Evolutionary conservation across 2,888 invertebrate species (phyloP).

Genomic region (Eucera pruinosa): DNA sequence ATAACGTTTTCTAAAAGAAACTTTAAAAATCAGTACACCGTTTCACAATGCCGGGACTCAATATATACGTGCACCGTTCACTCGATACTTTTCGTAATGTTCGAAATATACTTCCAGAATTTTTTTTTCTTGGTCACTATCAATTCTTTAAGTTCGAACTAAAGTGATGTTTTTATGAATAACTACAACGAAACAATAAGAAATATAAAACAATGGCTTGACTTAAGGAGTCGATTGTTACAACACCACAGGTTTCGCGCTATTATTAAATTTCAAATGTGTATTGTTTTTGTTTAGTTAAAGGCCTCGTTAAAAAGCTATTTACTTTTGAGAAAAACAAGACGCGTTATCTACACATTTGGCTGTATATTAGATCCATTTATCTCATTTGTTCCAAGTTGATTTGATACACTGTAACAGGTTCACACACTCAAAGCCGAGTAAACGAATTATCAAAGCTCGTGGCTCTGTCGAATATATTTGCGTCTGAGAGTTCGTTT

Average conservation of each 20-base stretch:
- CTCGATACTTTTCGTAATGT: slow-evolving; percentile 1
- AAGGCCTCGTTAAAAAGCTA: neutral
- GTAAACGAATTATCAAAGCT: slow-evolving; percentile 49
- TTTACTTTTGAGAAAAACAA: slow-evolving; percentile 15
- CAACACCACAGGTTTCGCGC: slow-evolving; percentile 20
- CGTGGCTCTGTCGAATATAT: slow-evolving; percentile 32
- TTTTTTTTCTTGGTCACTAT: neutral
- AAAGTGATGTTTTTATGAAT: slow-evolving; percentile 6
- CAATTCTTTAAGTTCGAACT: slow-evolving; percentile 4
- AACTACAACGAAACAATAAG: slow-evolving; percentile 32
- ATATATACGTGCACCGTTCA: slow-evolving; percentile 1
- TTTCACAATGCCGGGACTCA: slow-evolving; percentile 46
- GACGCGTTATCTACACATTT: slow-evolving; percentile 8
- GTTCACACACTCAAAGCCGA: slow-evolving; percentile 32
- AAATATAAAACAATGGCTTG: slow-evolving; percentile 23
- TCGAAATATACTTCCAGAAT: slow-evolving; percentile 1
- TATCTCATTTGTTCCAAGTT: slow-evolving; percentile 17
- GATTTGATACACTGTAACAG: slow-evolving; percentile 37
- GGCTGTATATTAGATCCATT: neutral
- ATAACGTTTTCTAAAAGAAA: slow-evolving; percentile 37
- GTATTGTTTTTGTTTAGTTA: slow-evolving; percentile 9
- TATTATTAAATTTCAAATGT: slow-evolving; percentile 39
- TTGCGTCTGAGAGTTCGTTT: slow-evolving; percentile 37
- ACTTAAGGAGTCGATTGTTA: slow-evolving; percentile 12
- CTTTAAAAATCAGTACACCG: slow-evolving; percentile 32